Percentiles rank a stretch among this genome's conserved stretches.
Conservation (phyloP, 2,797 vertebrate genomes). For the Diplodus sargus region DNA sequence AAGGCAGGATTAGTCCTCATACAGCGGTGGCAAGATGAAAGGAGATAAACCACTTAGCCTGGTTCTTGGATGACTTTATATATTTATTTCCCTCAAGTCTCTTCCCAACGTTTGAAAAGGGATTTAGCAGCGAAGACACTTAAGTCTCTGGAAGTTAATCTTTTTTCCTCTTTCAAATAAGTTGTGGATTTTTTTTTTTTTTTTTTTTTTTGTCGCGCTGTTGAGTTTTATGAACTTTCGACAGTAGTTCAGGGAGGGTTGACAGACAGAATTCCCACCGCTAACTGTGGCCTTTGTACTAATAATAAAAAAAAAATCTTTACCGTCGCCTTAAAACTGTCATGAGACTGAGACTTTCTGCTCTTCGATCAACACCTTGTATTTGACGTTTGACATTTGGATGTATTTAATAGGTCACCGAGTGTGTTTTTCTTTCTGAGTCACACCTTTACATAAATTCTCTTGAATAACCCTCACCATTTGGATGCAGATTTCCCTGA, state of each 20-base stretch:
- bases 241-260: slow-evolving; percentile 51
- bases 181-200: slow-evolving; percentile 59
- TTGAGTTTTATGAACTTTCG: slow-evolving; percentile 77
- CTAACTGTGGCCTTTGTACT: slow-evolving; percentile 35
- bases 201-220: slow-evolving; percentile 15
- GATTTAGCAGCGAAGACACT: slow-evolving; percentile 81
- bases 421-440: slow-evolving; percentile 19
- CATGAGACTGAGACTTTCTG: slow-evolving; percentile 2
- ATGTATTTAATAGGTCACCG: slow-evolving; percentile 8
- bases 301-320: slow-evolving; percentile 5
- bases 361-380: neutral
- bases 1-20: slow-evolving; percentile 80
- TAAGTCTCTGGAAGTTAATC: slow-evolving; percentile 81
- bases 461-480: slow-evolving; percentile 10
- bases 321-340: slow-evolving; percentile 10
- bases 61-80: slow-evolving; percentile 83
- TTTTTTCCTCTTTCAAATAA: slow-evolving; percentile 77
- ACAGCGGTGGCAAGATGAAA: slow-evolving; percentile 81
- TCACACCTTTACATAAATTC: slow-evolving; percentile 35
- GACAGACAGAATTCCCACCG: slow-evolving; percentile 34
- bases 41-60: slow-evolving; percentile 84
- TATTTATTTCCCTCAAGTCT: slow-evolving; percentile 84
- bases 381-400: slow-evolving; percentile 44
- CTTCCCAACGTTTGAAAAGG: slow-evolving; percentile 80
- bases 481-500: slow-evolving; percentile 45